Evolutionary conservation across 1,140 invertebrate species (phyloP), one percentile per base, ranked within the genome.

Genomic region (Brachionus plicatilis): DNA sequence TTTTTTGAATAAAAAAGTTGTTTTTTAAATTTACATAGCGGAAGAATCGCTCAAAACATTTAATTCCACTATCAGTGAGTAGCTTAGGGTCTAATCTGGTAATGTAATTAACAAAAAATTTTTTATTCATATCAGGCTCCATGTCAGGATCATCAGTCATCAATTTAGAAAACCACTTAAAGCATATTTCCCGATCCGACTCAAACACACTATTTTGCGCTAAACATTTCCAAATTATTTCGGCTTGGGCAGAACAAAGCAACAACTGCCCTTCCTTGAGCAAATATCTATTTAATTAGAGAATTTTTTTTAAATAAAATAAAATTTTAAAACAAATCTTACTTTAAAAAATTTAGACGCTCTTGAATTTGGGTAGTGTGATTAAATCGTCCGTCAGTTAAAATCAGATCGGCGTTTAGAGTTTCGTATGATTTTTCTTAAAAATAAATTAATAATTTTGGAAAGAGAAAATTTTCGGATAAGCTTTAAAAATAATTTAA

Each of bases 81-180:
- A 97, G 90, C 85, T 93, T 92, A 2, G 96, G 95, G 90, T 97
- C 94, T 85, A 99, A 91, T 88, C 95, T 94, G 66, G 98, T 91
- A 85, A 98, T 94, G 88, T 98, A 97, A 86, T 94, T 94, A 90
- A 96, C 94, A 91, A 99, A 98, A 91, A 99, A 99, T 88, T 96
- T 94, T 88, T 94, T 93, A 87, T 96, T 97, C 85, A 98, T 96
- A 86, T 96, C 95, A 14, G 96, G 96, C 90, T 98, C 96, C 66
- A 98, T 90, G 90, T 98, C 96, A 5, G 96, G 96, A 88, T 98
- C 96, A 86, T 98, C 96, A 4, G 95, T 95, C 96, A 98, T 98
- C 24, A 85, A 24, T 75, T 85, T 90, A n/a, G 95, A 95, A 90
- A 98, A 98, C 96, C 96, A 98, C 87, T 96, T 95, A 90, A 98